A percentile compares a stretch with the other conserved stretches of the same genome.
Evolutionary conservation across 2,797 vertebrate genomes (phyloP).

Genomic region (Takifugu rubripes): DNA sequence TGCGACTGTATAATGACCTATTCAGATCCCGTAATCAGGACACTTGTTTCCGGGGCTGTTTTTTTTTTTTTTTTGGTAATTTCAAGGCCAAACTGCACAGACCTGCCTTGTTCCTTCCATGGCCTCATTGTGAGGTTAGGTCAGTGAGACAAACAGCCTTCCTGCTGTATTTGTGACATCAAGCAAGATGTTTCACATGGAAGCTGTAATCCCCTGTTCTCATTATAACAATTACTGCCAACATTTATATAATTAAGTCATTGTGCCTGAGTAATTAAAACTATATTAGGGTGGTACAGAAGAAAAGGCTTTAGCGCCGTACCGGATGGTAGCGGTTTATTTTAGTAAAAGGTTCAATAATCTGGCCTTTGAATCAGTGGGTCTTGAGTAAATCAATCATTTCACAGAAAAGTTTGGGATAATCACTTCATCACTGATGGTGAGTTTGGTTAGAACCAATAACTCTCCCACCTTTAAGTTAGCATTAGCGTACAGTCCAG

Average conservation of each 20-base stretch:
- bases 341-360: background rate
- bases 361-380: constrained; percentile 1
- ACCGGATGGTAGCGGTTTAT: constrained; percentile 1
- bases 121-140: constrained; percentile 51
- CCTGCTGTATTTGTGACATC: constrained; percentile 59
- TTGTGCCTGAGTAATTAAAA: constrained; percentile 28
- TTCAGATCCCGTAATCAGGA: constrained; percentile 60
- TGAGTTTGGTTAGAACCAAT: no score
- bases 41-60: constrained; percentile 40
- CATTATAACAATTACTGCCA: constrained; percentile 56
- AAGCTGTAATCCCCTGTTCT: constrained; percentile 26
- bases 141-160: constrained; percentile 55
- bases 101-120: constrained; percentile 59
- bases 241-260: constrained; percentile 45
- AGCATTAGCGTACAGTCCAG: no score
- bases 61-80: constrained; percentile 46
- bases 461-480: no score
- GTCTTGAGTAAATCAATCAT: no score
- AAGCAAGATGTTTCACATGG: constrained; percentile 37
- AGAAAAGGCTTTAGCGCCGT: constrained; percentile 16
- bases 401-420: no score
- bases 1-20: constrained; percentile 49
- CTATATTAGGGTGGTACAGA: constrained; percentile 13
- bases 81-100: constrained; percentile 64
- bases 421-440: no score